Evolutionary conservation across 2,797 vertebrate species (phyloP).

Genomic region (Pseudochaenichthys georgianus): DNA sequence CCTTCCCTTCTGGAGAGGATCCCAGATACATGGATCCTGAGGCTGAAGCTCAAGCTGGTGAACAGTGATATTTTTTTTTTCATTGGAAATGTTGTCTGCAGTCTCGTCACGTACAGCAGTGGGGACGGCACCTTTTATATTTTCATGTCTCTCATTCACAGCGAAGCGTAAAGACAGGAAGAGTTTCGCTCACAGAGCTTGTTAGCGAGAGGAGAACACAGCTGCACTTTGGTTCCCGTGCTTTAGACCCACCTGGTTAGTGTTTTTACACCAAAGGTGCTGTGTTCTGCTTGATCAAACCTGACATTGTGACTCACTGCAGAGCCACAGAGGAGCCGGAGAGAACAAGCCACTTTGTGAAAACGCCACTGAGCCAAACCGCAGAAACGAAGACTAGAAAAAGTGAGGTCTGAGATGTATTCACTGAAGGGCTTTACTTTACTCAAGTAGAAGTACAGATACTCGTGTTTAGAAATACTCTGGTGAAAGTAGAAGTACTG

Average conservation of each 20-base stretch:
- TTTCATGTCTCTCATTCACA: background rate
- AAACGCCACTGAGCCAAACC: conserved; percentile 46
- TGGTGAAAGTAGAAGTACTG: too few species aligned
- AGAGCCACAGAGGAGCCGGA: conserved; percentile 29
- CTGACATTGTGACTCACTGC: conserved; percentile 57
- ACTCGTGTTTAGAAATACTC: too few species aligned
- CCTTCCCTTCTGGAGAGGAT: too few species aligned
- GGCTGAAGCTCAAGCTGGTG: too few species aligned
- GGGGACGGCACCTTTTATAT: too few species aligned
- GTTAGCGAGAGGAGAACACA: conserved; percentile 34
- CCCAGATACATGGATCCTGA: too few species aligned
- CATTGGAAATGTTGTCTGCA: too few species aligned
- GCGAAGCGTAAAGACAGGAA: conserved; percentile 1
- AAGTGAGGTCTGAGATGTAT: background rate
- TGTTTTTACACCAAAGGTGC: conserved; percentile 29
- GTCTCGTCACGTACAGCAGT: too few species aligned
- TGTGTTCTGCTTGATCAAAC: conserved; percentile 41
- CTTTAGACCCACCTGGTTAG: conserved; percentile 46
- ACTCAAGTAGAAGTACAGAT: too few species aligned
- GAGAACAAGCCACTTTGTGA: conserved; percentile 48
- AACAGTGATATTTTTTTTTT: accelerated
- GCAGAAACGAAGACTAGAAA: background rate
- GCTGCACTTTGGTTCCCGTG: conserved; percentile 26
- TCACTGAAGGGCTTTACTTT: too few species aligned
- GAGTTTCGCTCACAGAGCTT: conserved; percentile 25